Evolutionary conservation across 2,113 vertebrate species (phyloP).

Genomic region (Dasyornis broadbenti): DNA sequence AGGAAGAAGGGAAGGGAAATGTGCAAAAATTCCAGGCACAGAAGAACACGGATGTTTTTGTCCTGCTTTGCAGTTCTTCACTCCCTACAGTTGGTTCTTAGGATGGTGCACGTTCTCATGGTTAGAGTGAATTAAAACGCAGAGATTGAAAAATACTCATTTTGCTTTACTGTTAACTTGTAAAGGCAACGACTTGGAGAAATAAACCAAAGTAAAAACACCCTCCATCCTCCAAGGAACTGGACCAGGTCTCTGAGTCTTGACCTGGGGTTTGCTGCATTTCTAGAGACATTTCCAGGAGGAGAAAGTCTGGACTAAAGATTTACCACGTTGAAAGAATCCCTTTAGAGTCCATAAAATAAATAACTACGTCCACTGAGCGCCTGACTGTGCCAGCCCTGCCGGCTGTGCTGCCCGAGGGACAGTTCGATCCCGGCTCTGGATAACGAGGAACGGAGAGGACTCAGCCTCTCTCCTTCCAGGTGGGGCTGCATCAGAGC

Average conservation of each 20-base stretch:
- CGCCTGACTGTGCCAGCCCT: neutral
- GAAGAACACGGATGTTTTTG: neutral
- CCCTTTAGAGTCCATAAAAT: conserved; percentile 2
- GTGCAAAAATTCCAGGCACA: neutral
- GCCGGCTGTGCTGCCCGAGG: neutral
- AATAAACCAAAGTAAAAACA: neutral
- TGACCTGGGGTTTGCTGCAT: neutral
- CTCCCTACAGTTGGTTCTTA: neutral
- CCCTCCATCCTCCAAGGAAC: neutral
- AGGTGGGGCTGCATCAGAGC: conserved; percentile 34
- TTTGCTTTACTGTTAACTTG: conserved; percentile 42
- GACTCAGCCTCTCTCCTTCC: neutral
- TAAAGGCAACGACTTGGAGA: neutral
- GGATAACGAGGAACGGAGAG: neutral
- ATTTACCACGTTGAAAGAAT: neutral
- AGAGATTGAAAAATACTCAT: neutral
- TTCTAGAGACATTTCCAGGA: neutral
- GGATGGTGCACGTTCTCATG: neutral
- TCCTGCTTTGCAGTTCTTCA: neutral
- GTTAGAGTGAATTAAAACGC: neutral
- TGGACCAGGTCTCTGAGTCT: neutral
- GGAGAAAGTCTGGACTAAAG: conserved; percentile 4
- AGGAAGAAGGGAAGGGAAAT: neutral
- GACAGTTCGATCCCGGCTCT: neutral
- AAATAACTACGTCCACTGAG: conserved; percentile 24